Base-by-base conservation (phyloP, 2,888 invertebrate genomes). In the Archaeoteleia sp. region DNA sequence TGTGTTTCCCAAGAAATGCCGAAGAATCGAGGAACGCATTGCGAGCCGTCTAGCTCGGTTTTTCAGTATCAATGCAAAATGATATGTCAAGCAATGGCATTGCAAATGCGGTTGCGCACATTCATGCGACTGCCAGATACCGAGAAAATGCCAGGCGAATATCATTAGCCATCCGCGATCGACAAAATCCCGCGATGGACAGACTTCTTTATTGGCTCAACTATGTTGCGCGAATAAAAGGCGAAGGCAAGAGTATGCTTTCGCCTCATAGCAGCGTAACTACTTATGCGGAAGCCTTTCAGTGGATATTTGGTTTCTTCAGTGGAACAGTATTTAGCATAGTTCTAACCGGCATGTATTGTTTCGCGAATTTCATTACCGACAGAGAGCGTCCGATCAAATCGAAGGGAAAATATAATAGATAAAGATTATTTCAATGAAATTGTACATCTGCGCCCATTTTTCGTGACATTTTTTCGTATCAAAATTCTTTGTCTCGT, bases 161-260 rank as follows among this genome's bases (percentile, higher is more conserved):
- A 6, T 85, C 83, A 0, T 40, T 78, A n/a, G 79, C 79, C 0
- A 77, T 85, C 20, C 81, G 85, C 9, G 84, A 84, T 27, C 72
- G 80, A 45, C 74, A 81, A 13, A 76, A 81, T 58, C 84, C 84
- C 3, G 78, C 84, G 0, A 76, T 80, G 54, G 85, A 85, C 49
- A 77, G 81, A 6, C 71, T 85, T 6, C 42, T 77, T 5, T 83
- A 80, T 20, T 85, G 83, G 84, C 71, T 85, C 1, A 74, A 77
- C 35, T 81, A 81, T 43, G 48, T 77, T 2, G 82, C 79, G 0
- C 74, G 82, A 39, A 77, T 80, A n/a, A 76, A 73, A 34, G 76
- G 77, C 1, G 76, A 76, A 15, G 45, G 67, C 1, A 72, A 76
- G 1, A 77, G 77, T 53, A 69, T 82, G n/a, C 65, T 80, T 1